These are phyloP conservation scores for Cossypha heuglini DNA, from an alignment of 2,797 vertebrate genomes.

Conservation along the genomic window DNA sequence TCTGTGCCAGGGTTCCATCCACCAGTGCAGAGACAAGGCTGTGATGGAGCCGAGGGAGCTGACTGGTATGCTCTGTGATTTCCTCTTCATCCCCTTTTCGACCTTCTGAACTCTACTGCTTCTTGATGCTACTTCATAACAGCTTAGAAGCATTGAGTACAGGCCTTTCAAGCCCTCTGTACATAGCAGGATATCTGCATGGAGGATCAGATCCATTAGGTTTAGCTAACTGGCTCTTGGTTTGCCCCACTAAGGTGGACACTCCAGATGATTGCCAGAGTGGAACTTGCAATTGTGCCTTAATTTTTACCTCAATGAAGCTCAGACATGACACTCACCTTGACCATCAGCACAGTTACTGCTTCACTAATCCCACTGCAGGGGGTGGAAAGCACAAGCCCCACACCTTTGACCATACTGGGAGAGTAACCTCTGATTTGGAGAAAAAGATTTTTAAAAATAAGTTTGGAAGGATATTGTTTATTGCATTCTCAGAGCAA, in stretches of 20 bases:
- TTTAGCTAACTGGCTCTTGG: neutral
- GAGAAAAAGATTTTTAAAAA: neutral
- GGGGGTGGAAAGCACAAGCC: neutral
- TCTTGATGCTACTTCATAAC: neutral
- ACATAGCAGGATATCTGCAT: neutral
- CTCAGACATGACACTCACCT: neutral
- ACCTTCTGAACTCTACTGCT: neutral
- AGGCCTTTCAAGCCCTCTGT: fast-evolving
- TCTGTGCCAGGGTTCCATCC: neutral
- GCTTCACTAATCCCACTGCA: neutral
- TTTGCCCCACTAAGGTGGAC: neutral
- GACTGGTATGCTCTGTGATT: neutral
- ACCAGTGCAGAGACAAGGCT: neutral
- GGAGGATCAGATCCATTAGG: neutral
- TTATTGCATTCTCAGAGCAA: neutral
- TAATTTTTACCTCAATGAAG: neutral
- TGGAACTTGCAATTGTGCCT: fast-evolving
- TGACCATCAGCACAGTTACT: neutral
- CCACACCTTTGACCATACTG: neutral
- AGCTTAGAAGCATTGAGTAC: neutral
- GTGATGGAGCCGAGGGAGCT: neutral
- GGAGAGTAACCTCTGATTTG: neutral
- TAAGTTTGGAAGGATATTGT: neutral
- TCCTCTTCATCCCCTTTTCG: neutral
- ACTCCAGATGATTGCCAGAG: neutral